A percentile compares a stretch with the other conserved stretches of the same genome.
Evolutionary conservation across 2,797 vertebrate genomes (phyloP).

Genomic region (Peromyscus aztecus): DNA sequence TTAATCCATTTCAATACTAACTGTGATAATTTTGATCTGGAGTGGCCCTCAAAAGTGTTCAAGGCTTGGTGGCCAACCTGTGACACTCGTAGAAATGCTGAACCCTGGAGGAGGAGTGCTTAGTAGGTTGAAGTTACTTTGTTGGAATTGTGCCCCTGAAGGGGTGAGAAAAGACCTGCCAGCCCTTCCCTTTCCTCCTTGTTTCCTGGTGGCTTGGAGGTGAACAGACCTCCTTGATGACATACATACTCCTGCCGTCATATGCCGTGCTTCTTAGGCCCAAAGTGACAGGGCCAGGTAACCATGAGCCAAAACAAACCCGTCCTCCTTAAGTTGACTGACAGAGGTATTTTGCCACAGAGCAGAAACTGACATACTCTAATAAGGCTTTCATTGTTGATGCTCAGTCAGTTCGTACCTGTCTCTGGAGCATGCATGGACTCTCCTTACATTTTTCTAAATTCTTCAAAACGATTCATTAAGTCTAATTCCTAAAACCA

Average conservation of each 20-base stretch:
- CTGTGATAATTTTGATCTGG: not conserved
- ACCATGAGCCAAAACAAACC: not conserved
- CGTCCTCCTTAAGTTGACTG: not conserved
- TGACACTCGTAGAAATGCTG: not conserved
- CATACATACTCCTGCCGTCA: rapidly evolving
- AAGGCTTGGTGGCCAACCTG: not conserved
- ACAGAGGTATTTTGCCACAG: not conserved
- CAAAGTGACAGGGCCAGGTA: not conserved
- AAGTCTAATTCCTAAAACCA: not conserved
- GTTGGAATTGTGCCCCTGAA: not conserved
- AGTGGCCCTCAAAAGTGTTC: not conserved
- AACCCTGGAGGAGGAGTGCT: not conserved
- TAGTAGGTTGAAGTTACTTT: not conserved
- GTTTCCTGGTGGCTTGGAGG: not conserved
- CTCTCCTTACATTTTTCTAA: not conserved
- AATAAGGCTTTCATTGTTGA: not conserved
- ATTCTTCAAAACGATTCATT: conserved; percentile 21
- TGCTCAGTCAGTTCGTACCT: not conserved
- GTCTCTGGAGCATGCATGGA: not conserved
- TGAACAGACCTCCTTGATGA: not conserved
- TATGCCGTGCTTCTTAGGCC: not conserved
- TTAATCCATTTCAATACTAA: not conserved
- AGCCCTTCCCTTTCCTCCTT: too few relatives aligned
- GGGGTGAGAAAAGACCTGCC: too few relatives aligned
- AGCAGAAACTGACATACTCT: not conserved